Base-by-base conservation (phyloP, 1,140 invertebrate genomes). In the Fopius arisanus region DNA sequence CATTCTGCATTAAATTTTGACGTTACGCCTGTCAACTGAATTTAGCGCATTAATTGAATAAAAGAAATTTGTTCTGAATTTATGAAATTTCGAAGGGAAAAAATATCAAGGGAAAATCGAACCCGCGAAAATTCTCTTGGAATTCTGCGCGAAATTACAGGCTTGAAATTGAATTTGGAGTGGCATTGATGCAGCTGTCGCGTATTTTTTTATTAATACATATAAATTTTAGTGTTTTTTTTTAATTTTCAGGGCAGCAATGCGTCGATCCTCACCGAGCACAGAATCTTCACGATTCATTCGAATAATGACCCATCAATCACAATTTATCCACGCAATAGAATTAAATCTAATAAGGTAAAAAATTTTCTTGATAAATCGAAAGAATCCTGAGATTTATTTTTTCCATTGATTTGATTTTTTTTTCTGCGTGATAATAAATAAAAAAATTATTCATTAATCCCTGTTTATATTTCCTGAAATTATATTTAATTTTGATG, bases 321-420 rank as follows among this genome's bases (percentile, higher is more conserved):
- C 84, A 89, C 78, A 19, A 69, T 67, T 62, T 87, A 82, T 78
- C 75, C 84, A 43, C 76, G 76, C 75, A 93, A 93, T 82, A 89
- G 88, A 31, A 90, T 93, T 72, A 89, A 89, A 73, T 91, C 92
- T 0, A 91, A 91, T 12, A 93, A 92, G 80, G 87, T 88, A 74
- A 75, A 63, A 63, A 66, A n/a, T n/a, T n/a, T n/a, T n/a, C n/a
- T n/a, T n/a, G n/a, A n/a, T n/a, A n/a, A n/a, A n/a, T n/a, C n/a
- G 10, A 9, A 62, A n/a, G 28, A 71, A 67, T 29, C 28, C 2
- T 29, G 19, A 14, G 31, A 31, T 31, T 31, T 31, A 31, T 7
- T 4, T 4, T 4, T 31, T 4, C 7, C 29, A 31, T 31, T 31
- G 29, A 31, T 31, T 31, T 7, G n/a, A 23, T 48, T 31, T 63